phyloP scores from a whole-genome alignment of 92 coral and sea anemone genomes.

The Pocillopora grandis region DNA sequence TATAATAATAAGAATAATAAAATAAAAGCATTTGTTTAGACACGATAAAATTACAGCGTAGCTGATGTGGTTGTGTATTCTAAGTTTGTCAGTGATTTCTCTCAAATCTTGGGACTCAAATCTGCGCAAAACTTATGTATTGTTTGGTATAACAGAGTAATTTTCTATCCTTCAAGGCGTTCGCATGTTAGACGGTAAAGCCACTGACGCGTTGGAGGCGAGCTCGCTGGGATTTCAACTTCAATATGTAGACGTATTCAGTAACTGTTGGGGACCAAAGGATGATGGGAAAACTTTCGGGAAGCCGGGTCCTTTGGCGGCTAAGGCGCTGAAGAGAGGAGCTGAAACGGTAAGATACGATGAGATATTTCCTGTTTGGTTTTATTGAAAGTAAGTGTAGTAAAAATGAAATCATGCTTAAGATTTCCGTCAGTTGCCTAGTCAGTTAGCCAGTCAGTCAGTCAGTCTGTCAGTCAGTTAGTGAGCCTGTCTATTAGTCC shows the following conservation, averaged over 20 bases:
- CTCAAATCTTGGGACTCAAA: background rate
- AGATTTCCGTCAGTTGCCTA: background rate
- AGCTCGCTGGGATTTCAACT: constrained; percentile 86
- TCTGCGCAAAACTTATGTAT: background rate
- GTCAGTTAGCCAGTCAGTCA: too few species aligned
- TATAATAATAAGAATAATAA: too few species aligned
- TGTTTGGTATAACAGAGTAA: background rate
- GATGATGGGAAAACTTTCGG: constrained; percentile 99
- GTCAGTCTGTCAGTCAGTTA: too few species aligned
- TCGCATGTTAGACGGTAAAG: constrained; percentile 97
- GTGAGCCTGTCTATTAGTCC: too few species aligned
- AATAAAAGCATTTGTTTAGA: too few species aligned
- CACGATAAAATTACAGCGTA: too few species aligned
- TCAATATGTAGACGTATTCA: constrained; percentile 82
- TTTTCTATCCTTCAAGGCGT: constrained; percentile 61
- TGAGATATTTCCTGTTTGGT: background rate
- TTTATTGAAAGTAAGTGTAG: background rate
- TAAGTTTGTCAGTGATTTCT: too few species aligned
- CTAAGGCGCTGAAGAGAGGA: constrained; percentile 90
- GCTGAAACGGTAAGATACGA: constrained; percentile 68
- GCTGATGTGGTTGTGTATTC: too few species aligned
- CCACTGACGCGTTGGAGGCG: constrained; percentile 96
- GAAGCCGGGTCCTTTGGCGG: constrained; percentile 95
- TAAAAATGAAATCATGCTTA: background rate
- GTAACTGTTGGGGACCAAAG: constrained; percentile 99